Evolutionary conservation across 1,140 invertebrate species (phyloP), one percentile per base, ranked within the genome.

Genomic region (Agrypnia vestita): DNA sequence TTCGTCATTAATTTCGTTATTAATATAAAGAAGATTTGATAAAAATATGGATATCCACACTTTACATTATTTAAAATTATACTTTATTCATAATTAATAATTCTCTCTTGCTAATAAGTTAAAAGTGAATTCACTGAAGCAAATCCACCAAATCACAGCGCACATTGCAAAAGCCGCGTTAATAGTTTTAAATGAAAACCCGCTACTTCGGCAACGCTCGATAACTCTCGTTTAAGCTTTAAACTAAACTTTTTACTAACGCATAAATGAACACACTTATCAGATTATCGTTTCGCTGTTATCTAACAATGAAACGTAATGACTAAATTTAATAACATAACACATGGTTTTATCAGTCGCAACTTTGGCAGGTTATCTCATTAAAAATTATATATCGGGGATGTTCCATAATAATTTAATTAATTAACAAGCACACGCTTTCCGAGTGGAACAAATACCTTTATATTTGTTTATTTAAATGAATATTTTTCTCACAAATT

Each of bases 241-340:
- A 15, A 46, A 51, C 49, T 71, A 69, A 47, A 71, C 49, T 71
- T 62, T 79, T 79, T 72, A 56, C 51, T 12, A 62, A 56, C 43
- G 61, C 69, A 21, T 79, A 73, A 79, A 79, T 79, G 53, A 49
- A 51, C 53, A 19, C 43, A 78, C 44, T 55, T 79, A 79, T 61
- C 55, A 21, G 74, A 11, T 74, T 35, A 59, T 74, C 21, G 67
- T 3, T 13, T n/a, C 9, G 67, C 0, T 25, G 13, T 21, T 62
- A 13, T 13, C 59, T 62, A 21, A 62, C 21, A 62, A 62, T 25
- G 59, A 35, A 62, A 6, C 59, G 9, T 13, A 9, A 13, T 21
- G 19, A 62, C 6, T 13, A 35, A 21, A 62, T 12, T 35, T 10
- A 56, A 56, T n/a, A 9, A 8, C n/a, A 15, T 7, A 51, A 9